A percentile compares a stretch with the other conserved stretches of the same genome.
These are phyloP conservation scores for Diabrotica undecimpunctata DNA, from an alignment of 1,140 invertebrate genomes.

Conservation along the genomic window DNA sequence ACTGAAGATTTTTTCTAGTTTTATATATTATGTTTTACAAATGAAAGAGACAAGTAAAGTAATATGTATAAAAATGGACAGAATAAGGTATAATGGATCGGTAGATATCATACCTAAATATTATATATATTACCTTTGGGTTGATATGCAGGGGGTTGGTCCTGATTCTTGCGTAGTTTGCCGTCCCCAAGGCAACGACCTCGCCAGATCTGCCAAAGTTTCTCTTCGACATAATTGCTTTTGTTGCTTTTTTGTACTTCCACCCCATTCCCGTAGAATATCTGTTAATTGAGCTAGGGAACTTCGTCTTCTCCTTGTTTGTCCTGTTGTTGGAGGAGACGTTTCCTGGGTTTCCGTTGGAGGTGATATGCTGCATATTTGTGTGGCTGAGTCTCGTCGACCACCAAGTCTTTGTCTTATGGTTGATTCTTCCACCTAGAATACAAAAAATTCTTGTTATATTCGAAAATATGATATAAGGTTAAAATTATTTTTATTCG, in stretches of 20 bases:
- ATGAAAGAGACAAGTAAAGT: too few species aligned
- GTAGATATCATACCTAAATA: too few species aligned
- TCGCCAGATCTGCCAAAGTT: conserved; percentile 77
- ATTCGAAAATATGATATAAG: background rate
- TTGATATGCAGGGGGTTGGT: conserved; percentile 49
- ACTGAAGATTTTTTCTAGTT: too few species aligned
- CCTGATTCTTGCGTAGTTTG: conserved; percentile 55
- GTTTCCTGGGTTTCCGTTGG: conserved; percentile 66
- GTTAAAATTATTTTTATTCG: too few species aligned
- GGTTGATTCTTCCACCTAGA: conserved; percentile 76
- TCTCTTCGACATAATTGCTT: conserved; percentile 73
- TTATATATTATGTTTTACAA: too few species aligned
- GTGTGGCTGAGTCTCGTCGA: conserved; percentile 79
- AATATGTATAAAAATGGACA: too few species aligned
- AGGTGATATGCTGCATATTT: conserved; percentile 79
- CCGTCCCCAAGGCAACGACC: conserved; percentile 68
- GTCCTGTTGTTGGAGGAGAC: conserved; percentile 53
- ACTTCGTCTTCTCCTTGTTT: conserved; percentile 68
- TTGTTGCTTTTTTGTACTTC: conserved; percentile 57
- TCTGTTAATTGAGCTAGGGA: conserved; percentile 84
- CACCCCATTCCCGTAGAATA: conserved; percentile 80
- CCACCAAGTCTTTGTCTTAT: conserved; percentile 74
- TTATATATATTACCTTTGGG: conserved; percentile 28
- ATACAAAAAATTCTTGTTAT: background rate
- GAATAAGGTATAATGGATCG: too few species aligned